phyloP scores from a whole-genome alignment of 1,140 invertebrate species.

The Eumaeus atala region DNA sequence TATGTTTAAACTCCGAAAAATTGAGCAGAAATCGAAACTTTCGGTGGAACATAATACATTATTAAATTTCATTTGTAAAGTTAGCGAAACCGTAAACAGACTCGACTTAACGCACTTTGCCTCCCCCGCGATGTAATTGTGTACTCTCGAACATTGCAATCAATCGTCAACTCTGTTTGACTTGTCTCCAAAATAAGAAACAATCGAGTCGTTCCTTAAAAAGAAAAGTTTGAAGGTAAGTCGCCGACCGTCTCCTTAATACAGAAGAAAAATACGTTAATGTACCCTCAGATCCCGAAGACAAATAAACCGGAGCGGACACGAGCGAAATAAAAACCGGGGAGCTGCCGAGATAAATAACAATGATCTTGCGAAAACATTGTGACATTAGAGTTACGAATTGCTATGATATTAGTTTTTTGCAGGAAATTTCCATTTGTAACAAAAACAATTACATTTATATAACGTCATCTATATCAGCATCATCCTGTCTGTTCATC shows the following conservation, averaged over 20 bases:
- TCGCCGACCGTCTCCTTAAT: slow-evolving; percentile 65
- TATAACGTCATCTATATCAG: no score
- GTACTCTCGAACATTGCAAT: slow-evolving; percentile 55
- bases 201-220: slow-evolving; percentile 55
- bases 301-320: slow-evolving; percentile 67
- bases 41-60: slow-evolving; percentile 21
- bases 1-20: not conserved
- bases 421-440: not conserved
- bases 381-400: slow-evolving; percentile 5
- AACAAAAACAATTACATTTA: no score
- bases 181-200: slow-evolving; percentile 64
- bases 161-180: slow-evolving; percentile 71
- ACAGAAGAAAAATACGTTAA: slow-evolving; percentile 74
- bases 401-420: slow-evolving; percentile 7
- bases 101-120: slow-evolving; percentile 39
- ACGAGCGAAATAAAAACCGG: slow-evolving; percentile 63
- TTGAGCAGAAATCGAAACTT: not conserved
- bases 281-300: slow-evolving; percentile 68
- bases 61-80: slow-evolving; percentile 29
- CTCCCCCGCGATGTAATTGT: slow-evolving; percentile 48
- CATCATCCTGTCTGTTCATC: no score
- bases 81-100: slow-evolving; percentile 38
- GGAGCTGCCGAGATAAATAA: slow-evolving; percentile 58
- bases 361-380: slow-evolving; percentile 51
- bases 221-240: slow-evolving; percentile 68